These are phyloP conservation scores for Eupithecia exiguata DNA, from an alignment of 2,888 invertebrate genomes.

Conservation along the genomic window DNA sequence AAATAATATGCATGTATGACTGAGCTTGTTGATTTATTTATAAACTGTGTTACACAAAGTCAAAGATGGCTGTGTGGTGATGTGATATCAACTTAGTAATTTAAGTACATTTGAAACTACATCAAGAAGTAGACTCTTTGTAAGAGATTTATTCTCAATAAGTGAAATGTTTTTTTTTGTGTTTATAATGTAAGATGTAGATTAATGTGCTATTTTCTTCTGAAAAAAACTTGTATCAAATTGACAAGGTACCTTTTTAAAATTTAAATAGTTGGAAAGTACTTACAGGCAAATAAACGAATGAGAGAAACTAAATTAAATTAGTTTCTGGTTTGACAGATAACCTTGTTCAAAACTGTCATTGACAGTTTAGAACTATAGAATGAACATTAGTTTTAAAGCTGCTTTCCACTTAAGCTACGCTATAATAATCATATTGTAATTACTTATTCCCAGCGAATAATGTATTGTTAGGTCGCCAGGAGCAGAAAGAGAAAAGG, in stretches of 20 bases:
- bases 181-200: not conserved
- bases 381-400: not conserved
- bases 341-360: conserved; percentile 1
- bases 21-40: conserved; percentile 70
- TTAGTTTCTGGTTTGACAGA: conserved; percentile 3
- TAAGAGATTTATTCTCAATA: conserved; percentile 41
- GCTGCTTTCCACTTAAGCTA: too few species aligned
- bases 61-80: conserved; percentile 75
- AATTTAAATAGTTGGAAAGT: not conserved
- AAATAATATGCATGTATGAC: conserved; percentile 38
- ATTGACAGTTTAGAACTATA: not conserved
- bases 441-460: too few species aligned
- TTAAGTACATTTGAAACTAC: not conserved
- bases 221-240: not conserved
- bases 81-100: conserved; percentile 52
- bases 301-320: not conserved
- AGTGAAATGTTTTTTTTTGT: not conserved
- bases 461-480: too few species aligned
- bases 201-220: not conserved
- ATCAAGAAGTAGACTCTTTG: conserved; percentile 36
- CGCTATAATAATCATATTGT: too few species aligned
- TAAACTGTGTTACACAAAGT: conserved; percentile 67
- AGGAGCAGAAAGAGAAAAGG: too few species aligned
- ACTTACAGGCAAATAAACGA: not conserved
- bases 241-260: not conserved